These are phyloP conservation scores for Ichneumoninae sp. DNA, from an alignment of 2,888 invertebrate genomes.

Conservation along the genomic window DNA sequence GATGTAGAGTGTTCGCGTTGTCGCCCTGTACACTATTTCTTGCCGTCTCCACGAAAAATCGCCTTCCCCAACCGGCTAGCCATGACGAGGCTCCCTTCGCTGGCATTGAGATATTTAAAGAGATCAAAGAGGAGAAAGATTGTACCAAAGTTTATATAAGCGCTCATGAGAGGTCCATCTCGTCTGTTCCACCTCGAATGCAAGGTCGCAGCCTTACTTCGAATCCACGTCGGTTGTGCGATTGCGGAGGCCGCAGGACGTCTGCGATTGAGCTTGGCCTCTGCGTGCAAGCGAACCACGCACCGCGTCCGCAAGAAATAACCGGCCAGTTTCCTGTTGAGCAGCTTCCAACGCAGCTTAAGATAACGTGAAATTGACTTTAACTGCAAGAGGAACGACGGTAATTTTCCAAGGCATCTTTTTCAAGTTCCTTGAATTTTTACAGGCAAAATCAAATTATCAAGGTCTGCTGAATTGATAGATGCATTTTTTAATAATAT, in stretches of 20 bases:
- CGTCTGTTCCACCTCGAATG: constrained; percentile 43
- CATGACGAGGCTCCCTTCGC: constrained; percentile 3
- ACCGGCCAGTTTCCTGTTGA: neutral
- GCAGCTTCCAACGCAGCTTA: neutral
- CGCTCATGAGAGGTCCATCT: constrained; percentile 44
- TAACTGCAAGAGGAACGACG: too few species aligned
- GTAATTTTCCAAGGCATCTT: too few species aligned
- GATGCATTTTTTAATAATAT: too few species aligned
- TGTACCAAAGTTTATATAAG: constrained; percentile 32
- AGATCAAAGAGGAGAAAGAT: constrained; percentile 9
- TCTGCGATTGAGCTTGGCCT: constrained; percentile 19
- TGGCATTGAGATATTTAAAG: constrained; percentile 48
- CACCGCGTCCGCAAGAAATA: constrained; percentile 6
- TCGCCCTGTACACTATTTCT: neutral
- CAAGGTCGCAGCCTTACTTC: constrained; percentile 37
- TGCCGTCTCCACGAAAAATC: neutral
- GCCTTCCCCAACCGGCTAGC: constrained; percentile 14
- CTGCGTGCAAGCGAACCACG: neutral
- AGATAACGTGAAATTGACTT: neutral
- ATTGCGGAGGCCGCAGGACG: constrained; percentile 2
- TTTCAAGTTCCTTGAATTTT: too few species aligned
- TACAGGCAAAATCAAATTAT: too few species aligned
- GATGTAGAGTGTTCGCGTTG: neutral
- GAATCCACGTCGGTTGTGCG: neutral
- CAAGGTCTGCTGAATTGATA: too few species aligned